Conservation (phyloP, 1,140 invertebrate species). For the Cyrtorhinus lividipennis region DNA sequence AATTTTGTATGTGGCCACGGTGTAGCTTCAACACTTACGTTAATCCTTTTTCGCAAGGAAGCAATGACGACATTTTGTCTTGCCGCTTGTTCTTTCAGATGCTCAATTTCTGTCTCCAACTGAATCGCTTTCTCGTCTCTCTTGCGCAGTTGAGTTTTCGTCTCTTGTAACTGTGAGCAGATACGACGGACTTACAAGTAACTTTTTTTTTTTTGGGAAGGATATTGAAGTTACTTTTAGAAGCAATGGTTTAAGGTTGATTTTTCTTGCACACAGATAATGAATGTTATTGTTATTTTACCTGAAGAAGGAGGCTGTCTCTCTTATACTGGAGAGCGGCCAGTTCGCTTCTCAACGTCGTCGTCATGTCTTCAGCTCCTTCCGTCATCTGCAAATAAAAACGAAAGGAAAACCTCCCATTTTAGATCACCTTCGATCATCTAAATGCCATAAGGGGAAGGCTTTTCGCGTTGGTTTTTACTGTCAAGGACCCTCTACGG, state of each 20-base stretch:
- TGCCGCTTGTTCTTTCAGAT: conserved; percentile 60
- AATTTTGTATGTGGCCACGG: background rate
- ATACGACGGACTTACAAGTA: background rate
- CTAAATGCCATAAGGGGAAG: no score
- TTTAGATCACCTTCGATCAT: background rate
- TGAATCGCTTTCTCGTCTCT: conserved; percentile 50
- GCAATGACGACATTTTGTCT: conserved; percentile 61
- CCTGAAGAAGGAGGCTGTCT: conserved; percentile 57
- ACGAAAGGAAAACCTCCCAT: background rate
- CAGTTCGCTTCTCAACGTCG: conserved; percentile 57
- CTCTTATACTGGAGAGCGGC: conserved; percentile 66
- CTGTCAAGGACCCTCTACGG: background rate
- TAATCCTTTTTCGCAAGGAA: conserved; percentile 59
- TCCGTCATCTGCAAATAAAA: conserved; percentile 17
- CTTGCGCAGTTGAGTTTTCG: conserved; percentile 45
- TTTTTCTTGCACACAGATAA: no score
- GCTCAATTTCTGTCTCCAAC: conserved; percentile 51
- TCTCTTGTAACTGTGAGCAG: conserved; percentile 40
- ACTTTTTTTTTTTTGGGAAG: background rate
- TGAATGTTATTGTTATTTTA: conserved; percentile 29
- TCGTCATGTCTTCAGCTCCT: conserved; percentile 44
- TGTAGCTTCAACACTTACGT: conserved; percentile 32
- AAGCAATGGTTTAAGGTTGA: no score
- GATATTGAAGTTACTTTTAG: no score
- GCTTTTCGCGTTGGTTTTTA: background rate